Evolutionary conservation across 2,888 invertebrate genomes (phyloP).

Genomic region (Volucella zonaria): DNA sequence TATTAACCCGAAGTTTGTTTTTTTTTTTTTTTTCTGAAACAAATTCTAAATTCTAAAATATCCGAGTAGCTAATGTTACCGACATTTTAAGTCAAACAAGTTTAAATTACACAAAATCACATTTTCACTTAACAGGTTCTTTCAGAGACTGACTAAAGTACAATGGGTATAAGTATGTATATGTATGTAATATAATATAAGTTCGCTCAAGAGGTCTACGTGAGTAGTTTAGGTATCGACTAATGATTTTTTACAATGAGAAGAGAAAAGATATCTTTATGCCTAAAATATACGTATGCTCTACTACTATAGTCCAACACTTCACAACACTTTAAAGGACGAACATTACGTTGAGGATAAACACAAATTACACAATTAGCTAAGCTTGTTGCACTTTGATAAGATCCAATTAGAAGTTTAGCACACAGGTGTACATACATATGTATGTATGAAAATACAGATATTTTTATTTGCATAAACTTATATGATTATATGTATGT

Average conservation of each 20-base stretch:
- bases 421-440: not conserved
- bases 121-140: constrained; percentile 7
- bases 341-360: not conserved
- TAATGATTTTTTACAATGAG: constrained; percentile 44
- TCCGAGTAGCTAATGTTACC: not conserved
- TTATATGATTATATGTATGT: too few relatives aligned
- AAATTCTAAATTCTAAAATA: too few relatives aligned
- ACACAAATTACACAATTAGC: not conserved
- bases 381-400: not conserved
- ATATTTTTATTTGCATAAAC: too few relatives aligned
- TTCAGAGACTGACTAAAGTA: not conserved
- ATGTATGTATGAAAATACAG: too few relatives aligned
- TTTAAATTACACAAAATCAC: not conserved
- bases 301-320: not conserved
- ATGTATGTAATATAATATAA: not conserved
- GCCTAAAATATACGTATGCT: not conserved
- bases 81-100: not conserved
- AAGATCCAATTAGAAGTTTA: not conserved
- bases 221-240: constrained; percentile 26
- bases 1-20: not conserved
- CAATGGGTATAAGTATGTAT: not conserved
- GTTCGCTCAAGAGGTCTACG: constrained; percentile 22
- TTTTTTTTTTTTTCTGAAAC: too few relatives aligned
- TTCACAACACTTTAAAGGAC: not conserved
- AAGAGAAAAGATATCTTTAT: not conserved